Percentiles rank a stretch among this genome's conserved stretches.
Evolutionary conservation across 2,113 vertebrate genomes (phyloP).

Genomic region (Lasiurus cinereus): DNA sequence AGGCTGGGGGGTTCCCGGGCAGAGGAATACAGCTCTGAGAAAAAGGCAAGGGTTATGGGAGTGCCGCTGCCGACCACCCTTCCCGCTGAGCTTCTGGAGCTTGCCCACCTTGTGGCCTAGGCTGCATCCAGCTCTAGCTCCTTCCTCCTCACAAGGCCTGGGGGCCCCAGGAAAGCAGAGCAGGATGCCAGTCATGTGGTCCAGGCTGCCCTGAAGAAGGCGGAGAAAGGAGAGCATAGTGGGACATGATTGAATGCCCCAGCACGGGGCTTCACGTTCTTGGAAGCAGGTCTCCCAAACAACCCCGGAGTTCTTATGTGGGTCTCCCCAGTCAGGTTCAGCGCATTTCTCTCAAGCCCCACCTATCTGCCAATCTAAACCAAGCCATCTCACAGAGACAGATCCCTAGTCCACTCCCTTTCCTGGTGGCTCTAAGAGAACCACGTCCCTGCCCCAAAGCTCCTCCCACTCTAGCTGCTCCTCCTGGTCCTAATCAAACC

Average conservation of each 20-base stretch:
- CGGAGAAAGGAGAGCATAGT: not conserved
- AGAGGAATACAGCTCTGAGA: slow-evolving; percentile 87
- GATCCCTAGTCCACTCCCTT: not conserved
- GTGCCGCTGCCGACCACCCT: not conserved
- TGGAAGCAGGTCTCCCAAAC: not conserved
- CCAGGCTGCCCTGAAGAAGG: slow-evolving; percentile 89
- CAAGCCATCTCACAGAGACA: not conserved
- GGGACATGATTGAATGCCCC: not conserved
- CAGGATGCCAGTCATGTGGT: slow-evolving; percentile 92
- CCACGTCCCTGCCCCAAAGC: not conserved
- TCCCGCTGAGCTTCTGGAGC: not conserved
- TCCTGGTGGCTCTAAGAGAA: too few relatives aligned
- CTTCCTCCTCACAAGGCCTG: slow-evolving; percentile 85
- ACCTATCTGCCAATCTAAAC: not conserved
- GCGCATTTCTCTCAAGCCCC: not conserved
- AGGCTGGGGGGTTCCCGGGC: slow-evolving; percentile 87
- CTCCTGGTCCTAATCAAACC: not conserved
- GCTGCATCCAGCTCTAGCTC: slow-evolving; percentile 86
- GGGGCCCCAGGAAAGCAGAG: slow-evolving; percentile 90
- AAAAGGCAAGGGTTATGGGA: not conserved
- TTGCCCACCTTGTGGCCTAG: slow-evolving; percentile 88
- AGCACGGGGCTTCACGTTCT: not conserved
- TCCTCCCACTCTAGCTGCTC: not conserved
- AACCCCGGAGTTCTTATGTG: not conserved
- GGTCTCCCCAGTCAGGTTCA: not conserved